phyloP scores from a whole-genome alignment of 2,797 vertebrate species.

The Limosa lapponica region DNA sequence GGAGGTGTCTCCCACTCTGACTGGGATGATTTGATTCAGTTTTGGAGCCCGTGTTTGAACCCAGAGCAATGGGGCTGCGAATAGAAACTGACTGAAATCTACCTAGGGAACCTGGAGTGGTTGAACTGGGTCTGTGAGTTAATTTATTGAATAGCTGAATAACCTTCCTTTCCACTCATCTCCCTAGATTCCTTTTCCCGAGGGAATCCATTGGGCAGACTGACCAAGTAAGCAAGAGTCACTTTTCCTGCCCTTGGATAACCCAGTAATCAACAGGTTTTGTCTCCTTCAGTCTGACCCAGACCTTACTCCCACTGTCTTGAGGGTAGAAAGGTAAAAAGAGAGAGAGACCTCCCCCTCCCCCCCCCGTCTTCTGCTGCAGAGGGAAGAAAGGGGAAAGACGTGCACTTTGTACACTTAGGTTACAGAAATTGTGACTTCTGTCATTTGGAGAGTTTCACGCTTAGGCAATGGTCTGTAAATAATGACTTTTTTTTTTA shows the following conservation, averaged over 20 bases:
- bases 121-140: neutral
- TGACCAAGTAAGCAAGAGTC: neutral
- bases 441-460: constrained; percentile 45
- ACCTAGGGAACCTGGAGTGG: neutral
- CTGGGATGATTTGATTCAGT: neutral
- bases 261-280: neutral
- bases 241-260: neutral
- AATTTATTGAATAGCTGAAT: neutral
- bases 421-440: constrained; percentile 49
- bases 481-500: constrained; percentile 56
- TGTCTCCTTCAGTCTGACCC: neutral
- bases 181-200: neutral
- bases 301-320: neutral
- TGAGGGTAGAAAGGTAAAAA: neutral
- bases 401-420: constrained; percentile 69
- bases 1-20: neutral
- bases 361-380: neutral
- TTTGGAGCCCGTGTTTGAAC: neutral
- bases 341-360: neutral
- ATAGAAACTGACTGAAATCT: neutral
- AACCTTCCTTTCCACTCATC: neutral
- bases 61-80: neutral
- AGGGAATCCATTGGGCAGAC: neutral
- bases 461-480: constrained; percentile 69
- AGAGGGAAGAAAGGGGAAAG: constrained; percentile 28